A percentile compares a stretch with the other conserved stretches of the same genome.
Evolutionary conservation across 2,113 vertebrate genomes (phyloP).

Genomic region (pig (Sus scrofa)): T2T-Sscrofa CM000816.6:77554001-77554500

Average conservation of each 20-base stretch:
- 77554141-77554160: neutral
- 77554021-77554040: neutral
- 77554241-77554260: neutral
- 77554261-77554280: slow-evolving; percentile 31
- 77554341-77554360: slow-evolving; percentile 24
- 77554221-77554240: neutral
- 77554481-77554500: slow-evolving; percentile 89
- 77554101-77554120: neutral
- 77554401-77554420: slow-evolving; percentile 95
- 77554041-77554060: neutral
- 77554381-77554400: slow-evolving; percentile 99
- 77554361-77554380: slow-evolving; percentile 99
- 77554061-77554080: neutral
- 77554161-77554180: neutral
- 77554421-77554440: slow-evolving; percentile 98
- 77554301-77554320: slow-evolving; percentile 36
- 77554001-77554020: neutral
- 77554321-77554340: slow-evolving; percentile 33
- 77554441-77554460: slow-evolving; percentile 99
- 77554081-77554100: neutral
- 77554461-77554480: slow-evolving; percentile 94
- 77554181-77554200: neutral
- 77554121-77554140: slow-evolving; percentile 27
- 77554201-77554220: neutral
- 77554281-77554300: neutral